Percentiles rank a stretch among this genome's conserved stretches.
Evolutionary conservation across 2,797 vertebrate genomes (phyloP).

Genomic region (Parambassis ranga): DNA sequence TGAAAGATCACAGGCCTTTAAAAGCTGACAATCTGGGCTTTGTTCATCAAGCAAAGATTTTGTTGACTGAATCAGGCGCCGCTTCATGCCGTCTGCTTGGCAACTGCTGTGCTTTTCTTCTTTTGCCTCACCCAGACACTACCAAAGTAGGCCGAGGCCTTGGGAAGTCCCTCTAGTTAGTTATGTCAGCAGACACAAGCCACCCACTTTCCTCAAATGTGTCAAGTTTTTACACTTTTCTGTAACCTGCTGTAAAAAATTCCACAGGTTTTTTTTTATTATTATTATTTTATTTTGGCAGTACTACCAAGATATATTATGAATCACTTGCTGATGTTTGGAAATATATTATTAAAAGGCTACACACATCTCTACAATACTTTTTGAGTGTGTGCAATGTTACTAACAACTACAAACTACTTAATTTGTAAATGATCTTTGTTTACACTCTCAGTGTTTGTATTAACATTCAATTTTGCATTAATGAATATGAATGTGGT

Average conservation of each 20-base stretch:
- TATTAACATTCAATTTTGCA: constrained; percentile 53
- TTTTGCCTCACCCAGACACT: constrained; percentile 39
- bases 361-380: constrained; percentile 20
- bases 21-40: constrained; percentile 30
- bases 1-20: constrained; percentile 35
- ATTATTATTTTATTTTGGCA: constrained; percentile 17
- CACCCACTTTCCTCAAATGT: constrained; percentile 43
- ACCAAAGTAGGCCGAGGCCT: constrained; percentile 72
- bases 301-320: constrained; percentile 50
- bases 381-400: constrained; percentile 2
- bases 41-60: constrained; percentile 40
- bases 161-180: constrained; percentile 71
- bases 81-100: constrained; percentile 41
- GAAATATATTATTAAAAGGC: constrained; percentile 50
- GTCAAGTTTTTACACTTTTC: constrained; percentile 54
- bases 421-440: constrained; percentile 56
- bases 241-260: constrained; percentile 54
- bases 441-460: constrained; percentile 49
- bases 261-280: constrained; percentile 32
- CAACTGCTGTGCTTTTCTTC: constrained; percentile 49
- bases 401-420: constrained; percentile 27
- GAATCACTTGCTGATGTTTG: constrained; percentile 52
- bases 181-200: constrained; percentile 63
- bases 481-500: constrained; percentile 66
- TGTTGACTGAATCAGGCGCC: constrained; percentile 53